These are phyloP conservation scores for Eupithecia abbreviata DNA, from an alignment of 2,888 invertebrate genomes.

Conservation along the genomic window DNA sequence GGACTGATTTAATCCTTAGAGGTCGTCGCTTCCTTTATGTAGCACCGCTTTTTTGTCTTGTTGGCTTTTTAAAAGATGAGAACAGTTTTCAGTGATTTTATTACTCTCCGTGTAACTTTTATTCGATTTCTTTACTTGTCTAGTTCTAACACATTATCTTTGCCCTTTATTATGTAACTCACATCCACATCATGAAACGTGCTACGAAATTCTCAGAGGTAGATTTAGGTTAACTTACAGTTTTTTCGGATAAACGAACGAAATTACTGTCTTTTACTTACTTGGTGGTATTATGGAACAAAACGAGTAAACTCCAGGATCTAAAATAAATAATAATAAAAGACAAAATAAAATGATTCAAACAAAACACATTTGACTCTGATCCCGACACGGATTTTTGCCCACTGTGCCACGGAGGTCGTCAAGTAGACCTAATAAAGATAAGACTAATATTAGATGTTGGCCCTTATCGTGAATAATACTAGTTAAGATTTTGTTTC, in stretches of 20 bases:
- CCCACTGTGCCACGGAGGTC: neutral
- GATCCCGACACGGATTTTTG: neutral
- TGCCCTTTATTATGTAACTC: neutral
- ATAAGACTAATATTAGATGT: neutral
- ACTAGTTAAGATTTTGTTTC: neutral
- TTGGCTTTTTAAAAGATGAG: conserved; percentile 3
- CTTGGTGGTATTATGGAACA: neutral
- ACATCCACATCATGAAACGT: neutral
- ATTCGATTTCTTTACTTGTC: neutral
- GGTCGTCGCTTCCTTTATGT: neutral
- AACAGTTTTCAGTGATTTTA: conserved; percentile 1
- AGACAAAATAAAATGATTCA: neutral
- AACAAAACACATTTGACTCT: neutral
- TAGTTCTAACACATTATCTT: neutral
- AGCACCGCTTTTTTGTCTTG: neutral
- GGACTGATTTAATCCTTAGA: conserved; percentile 10
- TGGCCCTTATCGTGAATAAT: neutral
- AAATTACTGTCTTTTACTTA: neutral
- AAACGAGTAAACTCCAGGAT: neutral
- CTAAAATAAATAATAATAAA: neutral
- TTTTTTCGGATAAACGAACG: neutral
- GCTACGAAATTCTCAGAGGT: neutral
- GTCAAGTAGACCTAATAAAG: neutral
- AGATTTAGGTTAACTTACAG: neutral
- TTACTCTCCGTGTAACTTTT: neutral